phyloP scores from a whole-genome alignment of 92 coral and sea anemone genomes.

The Nematostella vectensis region DNA sequence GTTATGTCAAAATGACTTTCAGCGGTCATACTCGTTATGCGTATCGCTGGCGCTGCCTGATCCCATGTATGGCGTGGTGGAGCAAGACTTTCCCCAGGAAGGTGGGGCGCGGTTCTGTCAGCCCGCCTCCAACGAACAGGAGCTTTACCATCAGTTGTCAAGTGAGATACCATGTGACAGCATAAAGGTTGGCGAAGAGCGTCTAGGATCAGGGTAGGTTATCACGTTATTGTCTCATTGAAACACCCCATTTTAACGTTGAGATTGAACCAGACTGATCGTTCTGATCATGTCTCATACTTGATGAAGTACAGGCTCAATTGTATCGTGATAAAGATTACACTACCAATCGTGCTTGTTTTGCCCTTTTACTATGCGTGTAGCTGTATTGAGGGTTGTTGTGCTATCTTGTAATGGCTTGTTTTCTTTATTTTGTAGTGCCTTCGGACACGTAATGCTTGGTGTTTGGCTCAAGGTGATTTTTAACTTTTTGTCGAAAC shows the following conservation, averaged over 20 bases:
- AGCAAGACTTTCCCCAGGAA: conserved; percentile 16
- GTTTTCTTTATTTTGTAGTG: conserved; percentile 8
- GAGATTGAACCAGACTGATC: too few relatives aligned
- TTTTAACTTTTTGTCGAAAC: not conserved
- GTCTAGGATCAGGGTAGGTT: conserved; percentile 33
- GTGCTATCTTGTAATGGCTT: too few relatives aligned
- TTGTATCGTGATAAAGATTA: too few relatives aligned
- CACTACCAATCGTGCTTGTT: too few relatives aligned
- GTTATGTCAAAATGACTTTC: too few relatives aligned
- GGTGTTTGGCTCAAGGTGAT: conserved; percentile 28
- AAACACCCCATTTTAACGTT: not conserved
- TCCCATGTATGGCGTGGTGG: conserved; percentile 31
- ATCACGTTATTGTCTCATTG: too few relatives aligned
- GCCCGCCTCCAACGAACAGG: conserved; percentile 27
- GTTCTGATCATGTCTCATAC: too few relatives aligned
- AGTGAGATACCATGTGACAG: conserved; percentile 15
- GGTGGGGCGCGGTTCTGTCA: conserved; percentile 25
- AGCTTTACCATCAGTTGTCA: conserved; percentile 24
- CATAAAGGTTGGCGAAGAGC: conserved; percentile 20
- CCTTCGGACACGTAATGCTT: conserved; percentile 29
- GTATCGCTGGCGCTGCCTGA: conserved; percentile 24
- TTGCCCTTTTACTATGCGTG: too few relatives aligned
- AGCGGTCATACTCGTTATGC: conserved; percentile 7
- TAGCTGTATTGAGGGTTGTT: too few relatives aligned
- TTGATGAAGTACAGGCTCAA: too few relatives aligned